Evolutionary conservation across 1,140 invertebrate species (phyloP), one percentile per base, ranked within the genome.

Genomic region (Anastatus disparis): DNA sequence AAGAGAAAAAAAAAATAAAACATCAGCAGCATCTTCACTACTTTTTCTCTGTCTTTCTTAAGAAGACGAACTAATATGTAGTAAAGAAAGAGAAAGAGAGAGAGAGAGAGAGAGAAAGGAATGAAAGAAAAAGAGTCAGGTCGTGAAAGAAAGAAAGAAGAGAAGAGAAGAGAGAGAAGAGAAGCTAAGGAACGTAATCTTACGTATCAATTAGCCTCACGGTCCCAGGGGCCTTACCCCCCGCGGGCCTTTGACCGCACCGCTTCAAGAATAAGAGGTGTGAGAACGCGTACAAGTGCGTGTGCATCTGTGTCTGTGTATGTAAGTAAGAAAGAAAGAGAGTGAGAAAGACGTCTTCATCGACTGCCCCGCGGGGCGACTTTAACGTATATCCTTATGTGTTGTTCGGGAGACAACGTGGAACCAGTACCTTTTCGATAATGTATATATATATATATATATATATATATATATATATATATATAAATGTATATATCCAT

Each of bases 171-270:
- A 58, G 52, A 55, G 64, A 59, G 44, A 63, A 50, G 71, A 65
- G 76, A 70, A 58, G 74, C 71, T 66, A 55, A 64, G 73, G 77
- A 84, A 84, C 79, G 82, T 84, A 85, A 84, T 86, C 83, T 85
- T 85, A 85, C 84, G 84, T 86, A 86, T 86, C 84, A 86, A 86
- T 86, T 86, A 86, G 84, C 81, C 82, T 80, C 82, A 82, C 80
- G 81, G 80, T 84, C 80, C 80, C 79, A 82, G 80, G 80, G 82
- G 80, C 77, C 78, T 82, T 84, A 84, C 84, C 84, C 84, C 84
- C 84, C 82, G 84, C 82, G 84, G 84, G 82, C 83, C 84, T 85
- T 86, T 85, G 83, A 85, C 84, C 82, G 82, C 78, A n/a, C 74
- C 74, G 81, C 84, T 84, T 84, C 83, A 74, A 80, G 77, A 31